Base-by-base conservation (phyloP, 1,140 invertebrate genomes). In the Scaptomyza pallida region DNA sequence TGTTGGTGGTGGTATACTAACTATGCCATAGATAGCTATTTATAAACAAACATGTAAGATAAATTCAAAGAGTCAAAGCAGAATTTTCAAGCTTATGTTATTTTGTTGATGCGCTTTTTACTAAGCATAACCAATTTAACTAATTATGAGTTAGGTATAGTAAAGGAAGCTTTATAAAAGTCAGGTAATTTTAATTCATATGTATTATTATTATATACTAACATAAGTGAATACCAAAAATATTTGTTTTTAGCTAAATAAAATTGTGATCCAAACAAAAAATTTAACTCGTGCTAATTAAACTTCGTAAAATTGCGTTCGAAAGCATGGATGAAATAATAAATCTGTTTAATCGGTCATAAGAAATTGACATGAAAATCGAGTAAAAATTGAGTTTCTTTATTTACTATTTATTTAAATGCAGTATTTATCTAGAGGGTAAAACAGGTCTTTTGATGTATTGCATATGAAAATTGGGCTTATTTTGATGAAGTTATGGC, bases 191-290 rank as follows among this genome's bases (percentile, higher is more conserved):
- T 26, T 44, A 8, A n/a, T 57, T 57, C 6, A 26, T 2, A 43
- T 44, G 23, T 57, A 44, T 30, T 37, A 45, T 47, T 37, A 16
- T 69, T 62, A 15, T 48, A 40, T 2, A 35, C 12, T n/a, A 16
- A 52, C 8, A 45, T 26, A 51, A 60, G 13, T 47, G 10, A 13
- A 57, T 15, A 44, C 50, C 63, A 54, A 65, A 64, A 51, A 59
- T 52, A 47, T 59, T 47, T 72, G 47, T 67, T 65, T 59, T n/a
- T 23, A 51, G 21, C 37, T 17, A 64, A 64, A 57, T 56, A 54
- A n/a, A 70, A 70, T 63, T 70, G 68, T 71, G 68, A 71, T 71
- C 51, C 60, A 45, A 48, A 55, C 33, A 63, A 55, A 21, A 6
- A 13, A 47, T 2, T 12, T 0, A 47, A 2, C 13, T n/a, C 21